A percentile compares a stretch with the other conserved stretches of the same genome.
Conservation (phyloP, 2,888 invertebrate species). For the Oxytorus armatus region DNA sequence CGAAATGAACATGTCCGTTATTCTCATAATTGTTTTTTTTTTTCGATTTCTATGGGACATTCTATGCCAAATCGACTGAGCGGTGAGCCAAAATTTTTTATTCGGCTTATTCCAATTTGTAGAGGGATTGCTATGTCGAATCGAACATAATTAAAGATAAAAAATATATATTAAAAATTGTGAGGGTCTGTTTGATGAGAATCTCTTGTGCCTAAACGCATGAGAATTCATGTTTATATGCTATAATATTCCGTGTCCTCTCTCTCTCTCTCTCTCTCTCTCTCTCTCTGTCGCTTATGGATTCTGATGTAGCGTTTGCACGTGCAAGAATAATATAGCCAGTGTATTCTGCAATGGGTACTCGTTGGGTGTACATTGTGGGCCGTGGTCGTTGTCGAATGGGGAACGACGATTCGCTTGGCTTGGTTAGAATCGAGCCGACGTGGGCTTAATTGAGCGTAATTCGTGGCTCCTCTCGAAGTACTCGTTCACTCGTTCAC, state of each 20-base stretch:
- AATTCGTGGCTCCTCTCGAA: conserved; percentile 71
- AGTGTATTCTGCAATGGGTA: conserved; percentile 63
- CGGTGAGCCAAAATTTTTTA: no score
- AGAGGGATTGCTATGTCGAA: neutral
- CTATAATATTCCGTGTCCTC: conserved; percentile 20
- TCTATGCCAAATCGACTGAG: neutral
- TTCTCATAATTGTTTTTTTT: no score
- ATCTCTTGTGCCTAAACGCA: no score
- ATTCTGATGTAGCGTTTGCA: conserved; percentile 43
- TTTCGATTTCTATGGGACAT: neutral
- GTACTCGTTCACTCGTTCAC: neutral
- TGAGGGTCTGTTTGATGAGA: no score
- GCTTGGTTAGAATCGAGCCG: conserved; percentile 69
- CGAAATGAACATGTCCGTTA: no score
- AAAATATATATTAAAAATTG: neutral
- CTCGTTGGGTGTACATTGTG: conserved; percentile 59
- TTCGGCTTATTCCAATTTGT: neutral
- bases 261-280: conserved; percentile 15
- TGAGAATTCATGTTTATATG: conserved; percentile 11
- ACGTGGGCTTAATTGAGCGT: conserved; percentile 76
- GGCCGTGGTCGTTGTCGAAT: conserved; percentile 28
- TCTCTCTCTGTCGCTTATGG: no score
- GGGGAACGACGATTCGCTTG: conserved; percentile 34
- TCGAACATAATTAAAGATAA: neutral
- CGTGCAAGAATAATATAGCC: conserved; percentile 54